phyloP scores from a whole-genome alignment of 2,888 invertebrate genomes.

The Lacanobia wlatinum region DNA sequence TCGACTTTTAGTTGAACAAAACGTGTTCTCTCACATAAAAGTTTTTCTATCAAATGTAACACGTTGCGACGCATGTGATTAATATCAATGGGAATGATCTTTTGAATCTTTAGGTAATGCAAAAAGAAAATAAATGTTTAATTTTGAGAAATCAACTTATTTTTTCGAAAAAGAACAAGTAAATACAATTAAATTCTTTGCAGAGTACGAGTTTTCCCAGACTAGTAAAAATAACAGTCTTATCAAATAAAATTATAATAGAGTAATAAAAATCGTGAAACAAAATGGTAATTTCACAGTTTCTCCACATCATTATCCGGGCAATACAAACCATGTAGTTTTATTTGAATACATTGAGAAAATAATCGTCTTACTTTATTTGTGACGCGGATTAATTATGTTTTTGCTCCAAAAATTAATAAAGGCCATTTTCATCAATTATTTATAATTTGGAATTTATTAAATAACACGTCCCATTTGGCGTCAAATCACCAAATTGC shows the following conservation, averaged over 20 bases:
- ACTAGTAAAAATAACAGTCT: not conserved
- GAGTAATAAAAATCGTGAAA: not conserved
- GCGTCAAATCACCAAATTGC: conserved; percentile 8
- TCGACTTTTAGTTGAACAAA: not conserved
- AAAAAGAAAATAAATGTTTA: not conserved
- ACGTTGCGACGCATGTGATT: conserved; percentile 10
- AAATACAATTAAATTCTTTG: not conserved
- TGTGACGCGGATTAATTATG: not conserved
- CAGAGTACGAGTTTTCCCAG: conserved; percentile 8
- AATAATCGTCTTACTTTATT: not conserved
- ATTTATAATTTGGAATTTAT: not conserved
- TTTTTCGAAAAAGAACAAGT: not conserved
- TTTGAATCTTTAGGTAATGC: not conserved
- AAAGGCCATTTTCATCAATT: not conserved
- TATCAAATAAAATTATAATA: not conserved
- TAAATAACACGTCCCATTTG: not conserved
- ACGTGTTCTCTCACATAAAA: conserved; percentile 8
- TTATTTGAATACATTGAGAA: conserved; percentile 1
- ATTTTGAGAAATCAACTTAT: not conserved
- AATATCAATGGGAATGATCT: conserved; percentile 6
- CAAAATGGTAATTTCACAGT: not conserved
- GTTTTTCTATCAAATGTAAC: not conserved
- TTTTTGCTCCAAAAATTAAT: not conserved
- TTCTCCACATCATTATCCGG: not conserved
- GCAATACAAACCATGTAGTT: conserved; percentile 9